Percentiles rank a stretch among this genome's conserved stretches.
phyloP scores from a whole-genome alignment of 2,888 invertebrate species.

The Hirtodrosophila cameraria region DNA sequence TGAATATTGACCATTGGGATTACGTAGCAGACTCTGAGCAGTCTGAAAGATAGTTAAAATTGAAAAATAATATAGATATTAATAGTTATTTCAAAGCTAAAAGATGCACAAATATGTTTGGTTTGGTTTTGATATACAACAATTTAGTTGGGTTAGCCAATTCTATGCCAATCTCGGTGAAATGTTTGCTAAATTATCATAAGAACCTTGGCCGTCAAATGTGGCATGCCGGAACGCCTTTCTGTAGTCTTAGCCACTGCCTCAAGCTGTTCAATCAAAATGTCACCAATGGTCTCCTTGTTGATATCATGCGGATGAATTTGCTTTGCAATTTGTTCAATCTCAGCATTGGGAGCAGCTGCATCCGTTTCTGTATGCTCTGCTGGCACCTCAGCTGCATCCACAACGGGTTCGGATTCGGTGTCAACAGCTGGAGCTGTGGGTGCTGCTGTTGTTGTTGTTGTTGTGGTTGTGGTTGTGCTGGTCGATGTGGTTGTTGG shows the following conservation, averaged over 20 bases:
- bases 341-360: constrained; percentile 17
- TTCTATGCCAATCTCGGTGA: constrained; percentile 57
- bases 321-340: constrained; percentile 49
- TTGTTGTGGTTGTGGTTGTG: constrained; percentile 49
- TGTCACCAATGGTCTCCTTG: constrained; percentile 77
- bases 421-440: constrained; percentile 14
- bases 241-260: constrained; percentile 75
- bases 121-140: constrained; percentile 11
- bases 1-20: constrained; percentile 88
- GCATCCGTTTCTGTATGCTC: constrained; percentile 32
- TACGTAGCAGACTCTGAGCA: constrained; percentile 83
- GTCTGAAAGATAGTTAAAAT: constrained; percentile 83
- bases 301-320: constrained; percentile 69
- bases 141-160: constrained; percentile 54
- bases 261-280: constrained; percentile 73
- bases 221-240: constrained; percentile 75
- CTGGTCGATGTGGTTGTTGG: constrained; percentile 56
- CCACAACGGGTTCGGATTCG: constrained; percentile 32
- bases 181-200: constrained; percentile 37
- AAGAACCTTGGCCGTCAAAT: constrained; percentile 83
- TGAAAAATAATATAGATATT: background rate
- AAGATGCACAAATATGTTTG: constrained; percentile 2
- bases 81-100: too few species aligned
- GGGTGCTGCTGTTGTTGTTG: constrained; percentile 53
- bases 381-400: constrained; percentile 44